A percentile compares a stretch with the other conserved stretches of the same genome.
Evolutionary conservation across 2,888 invertebrate species (phyloP).

Genomic region (Philaethria dido): DNA sequence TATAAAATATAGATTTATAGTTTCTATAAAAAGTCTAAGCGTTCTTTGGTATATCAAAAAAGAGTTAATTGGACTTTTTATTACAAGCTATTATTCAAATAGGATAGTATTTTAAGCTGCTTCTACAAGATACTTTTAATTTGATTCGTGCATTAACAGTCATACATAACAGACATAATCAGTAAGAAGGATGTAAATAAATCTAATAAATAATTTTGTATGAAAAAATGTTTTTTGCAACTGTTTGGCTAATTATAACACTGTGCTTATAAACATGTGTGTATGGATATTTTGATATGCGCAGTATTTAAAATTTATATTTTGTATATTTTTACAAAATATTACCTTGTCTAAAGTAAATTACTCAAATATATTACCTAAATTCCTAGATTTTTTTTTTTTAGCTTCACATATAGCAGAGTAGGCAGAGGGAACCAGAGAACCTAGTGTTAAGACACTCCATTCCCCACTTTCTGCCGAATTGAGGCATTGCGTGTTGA

Average conservation of each 20-base stretch:
- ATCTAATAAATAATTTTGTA: constrained; percentile 25
- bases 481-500: too few species aligned
- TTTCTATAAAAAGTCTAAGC: constrained; percentile 47
- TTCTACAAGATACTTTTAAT: constrained; percentile 37
- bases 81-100: constrained; percentile 44
- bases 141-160: constrained; percentile 40
- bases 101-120: constrained; percentile 38
- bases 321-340: background rate
- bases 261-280: too few species aligned
- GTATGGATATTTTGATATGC: background rate
- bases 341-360: constrained; percentile 6
- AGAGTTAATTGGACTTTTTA: constrained; percentile 48
- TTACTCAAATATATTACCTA: constrained; percentile 24
- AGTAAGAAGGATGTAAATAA: constrained; percentile 35
- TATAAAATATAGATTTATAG: constrained; percentile 51
- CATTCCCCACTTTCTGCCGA: too few species aligned
- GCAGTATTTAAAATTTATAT: background rate
- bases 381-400: too few species aligned
- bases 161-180: too few species aligned
- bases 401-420: too few species aligned
- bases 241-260: background rate
- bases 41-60: constrained; percentile 46
- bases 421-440: too few species aligned
- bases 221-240: too few species aligned
- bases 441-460: too few species aligned